Evolutionary conservation across 2,888 invertebrate species (phyloP), one percentile per base, ranked within the genome.

Genomic region (Portevinia maculata): DNA sequence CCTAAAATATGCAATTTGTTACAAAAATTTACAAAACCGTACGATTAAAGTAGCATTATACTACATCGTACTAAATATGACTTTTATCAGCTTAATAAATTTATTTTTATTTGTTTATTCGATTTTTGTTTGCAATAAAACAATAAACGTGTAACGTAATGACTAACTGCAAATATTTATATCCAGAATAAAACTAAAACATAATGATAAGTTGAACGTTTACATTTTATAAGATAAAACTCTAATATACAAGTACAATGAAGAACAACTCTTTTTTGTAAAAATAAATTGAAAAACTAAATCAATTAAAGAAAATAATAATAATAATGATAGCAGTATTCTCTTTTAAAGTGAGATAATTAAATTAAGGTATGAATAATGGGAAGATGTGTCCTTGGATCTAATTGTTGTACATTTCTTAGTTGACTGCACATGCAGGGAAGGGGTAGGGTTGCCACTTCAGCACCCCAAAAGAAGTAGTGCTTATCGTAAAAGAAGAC

Each of bases 261-360:
- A 5, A n/a, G 15, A 30, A 32, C 15, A 13, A 53, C 17, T 50
- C 13, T 32, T n/a, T 67, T 53, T 67, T 65, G 67, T 67, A 67
- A 32, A 55, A 65, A n/a, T n/a, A n/a, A 53, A 65, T 24, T 53
- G 15, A 53, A 67, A 67, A 44, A 46, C 34, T 21, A 53, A 67
- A 46, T 24, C 13, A 55, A 46, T 53, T 32, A 46, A 24, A 46
- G 19, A n/a, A 28, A 28, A 28, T 21, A 32, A n/a, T 5, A 59
- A n/a, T n/a, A n/a, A n/a, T n/a, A n/a, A n/a, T n/a, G n/a, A n/a
- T n/a, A n/a, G n/a, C n/a, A n/a, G n/a, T n/a, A n/a, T n/a, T n/a
- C n/a, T n/a, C n/a, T n/a, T n/a, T n/a, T n/a, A n/a, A n/a, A n/a
- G n/a, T n/a, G n/a, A n/a, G n/a, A n/a, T n/a, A n/a, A n/a, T n/a